Percentiles rank a stretch among this genome's conserved stretches.
These are phyloP conservation scores for Diadromus collaris DNA, from an alignment of 2,888 invertebrate species.

Conservation along the genomic window DNA sequence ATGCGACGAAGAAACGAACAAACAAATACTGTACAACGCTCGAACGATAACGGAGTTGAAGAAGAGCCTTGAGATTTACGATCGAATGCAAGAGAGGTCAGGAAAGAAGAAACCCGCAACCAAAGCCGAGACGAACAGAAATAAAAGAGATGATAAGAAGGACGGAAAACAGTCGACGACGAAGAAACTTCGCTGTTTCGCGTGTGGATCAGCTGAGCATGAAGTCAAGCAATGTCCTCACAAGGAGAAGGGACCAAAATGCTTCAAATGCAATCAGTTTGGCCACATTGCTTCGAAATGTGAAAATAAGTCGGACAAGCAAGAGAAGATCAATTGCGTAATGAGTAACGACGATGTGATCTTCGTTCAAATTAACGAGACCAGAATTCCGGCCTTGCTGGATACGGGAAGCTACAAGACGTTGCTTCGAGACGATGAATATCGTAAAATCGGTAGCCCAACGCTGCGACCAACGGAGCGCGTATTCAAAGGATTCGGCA, in stretches of 20 bases:
- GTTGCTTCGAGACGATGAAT: conserved; percentile 41
- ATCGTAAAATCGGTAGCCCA: conserved; percentile 46
- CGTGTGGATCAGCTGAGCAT: conserved; percentile 43
- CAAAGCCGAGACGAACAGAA: conserved; percentile 1
- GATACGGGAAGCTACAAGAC: conserved; percentile 54
- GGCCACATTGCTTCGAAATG: conserved; percentile 33
- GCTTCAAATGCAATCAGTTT: conserved; percentile 42
- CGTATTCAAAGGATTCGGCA: conserved; percentile 51
- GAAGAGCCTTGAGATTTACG: conserved; percentile 29
- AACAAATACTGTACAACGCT: conserved; percentile 51
- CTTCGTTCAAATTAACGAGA: conserved; percentile 20
- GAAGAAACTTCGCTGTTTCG: conserved; percentile 41
- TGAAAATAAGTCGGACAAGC: neutral
- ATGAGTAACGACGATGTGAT: neutral
- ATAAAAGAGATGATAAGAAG: conserved; percentile 27
- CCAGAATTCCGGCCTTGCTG: conserved; percentile 46
- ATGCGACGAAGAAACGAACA: conserved; percentile 47
- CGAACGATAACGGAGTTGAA: conserved; percentile 37
- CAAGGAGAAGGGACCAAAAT: conserved; percentile 52
- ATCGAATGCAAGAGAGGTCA: conserved; percentile 27
- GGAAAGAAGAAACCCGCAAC: conserved; percentile 12
- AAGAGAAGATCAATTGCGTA: conserved; percentile 11
- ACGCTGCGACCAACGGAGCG: conserved; percentile 10
- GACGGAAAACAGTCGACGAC: conserved; percentile 14
- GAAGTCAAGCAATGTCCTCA: conserved; percentile 46